Evolutionary conservation across 2,888 invertebrate species (phyloP), one percentile per base, ranked within the genome.

Genomic region (Branchipolynoe longqiensis): DNA sequence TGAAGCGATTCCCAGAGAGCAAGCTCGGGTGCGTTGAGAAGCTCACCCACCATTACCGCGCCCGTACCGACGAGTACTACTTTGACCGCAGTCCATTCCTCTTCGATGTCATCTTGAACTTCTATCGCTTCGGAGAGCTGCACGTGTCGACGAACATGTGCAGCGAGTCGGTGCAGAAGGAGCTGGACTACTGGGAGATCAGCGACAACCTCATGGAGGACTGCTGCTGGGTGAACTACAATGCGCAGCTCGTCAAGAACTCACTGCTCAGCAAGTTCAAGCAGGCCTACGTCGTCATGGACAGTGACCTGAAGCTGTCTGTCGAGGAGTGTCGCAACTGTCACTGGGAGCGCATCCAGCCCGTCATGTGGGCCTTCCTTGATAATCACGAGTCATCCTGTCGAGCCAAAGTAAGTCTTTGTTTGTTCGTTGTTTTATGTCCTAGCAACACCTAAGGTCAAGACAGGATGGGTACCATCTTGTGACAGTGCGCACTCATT

Each of bases 221-320:
- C 31, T 93, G 93, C 85, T 93, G 93, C 88, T 92, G 92, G 91
- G 91, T 92, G 58, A 90, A 91, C 38, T 93, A 93, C 88, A 92
- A 92, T 86, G 48, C 74, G 0, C 91, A 91, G 22, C 91, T 91
- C 91, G 91, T 91, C 87, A 88, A 91, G 64, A 92, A 91, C 87
- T 89, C 89, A 83, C 90, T 91, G 36, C 90, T 91, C 2, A 90
- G 90, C 0, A 90, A 91, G 86, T 88, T 89, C 62, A 89, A 91
- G 40, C 86, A 90, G 62, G 88, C 89, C 59, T 84, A 87, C 41
- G 89, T 89, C 83, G 87, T 89, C 56, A 86, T 22, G 73, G 38
- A n/a, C n/a, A 90, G 89, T 73, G 86, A 87, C 1, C 18, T 78
- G 64, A 36, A 73, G 25, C 48, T 84, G 62, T 8, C 59, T 12